Conservation (phyloP, 2,113 vertebrate genomes). For the Lutjanus erythropterus region DNA sequence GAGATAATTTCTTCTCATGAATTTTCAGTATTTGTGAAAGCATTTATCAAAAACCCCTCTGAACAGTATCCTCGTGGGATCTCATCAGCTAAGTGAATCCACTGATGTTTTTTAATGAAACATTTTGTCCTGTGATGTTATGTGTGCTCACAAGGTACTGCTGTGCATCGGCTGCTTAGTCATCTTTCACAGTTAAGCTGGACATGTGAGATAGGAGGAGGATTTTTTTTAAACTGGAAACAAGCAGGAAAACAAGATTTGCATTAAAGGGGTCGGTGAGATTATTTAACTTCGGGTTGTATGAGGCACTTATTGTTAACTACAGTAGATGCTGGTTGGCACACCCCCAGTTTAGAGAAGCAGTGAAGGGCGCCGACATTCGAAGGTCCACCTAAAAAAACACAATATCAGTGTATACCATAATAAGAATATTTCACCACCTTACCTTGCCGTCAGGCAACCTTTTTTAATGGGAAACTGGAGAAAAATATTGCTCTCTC, state of each 20-base stretch:
- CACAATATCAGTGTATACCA: too few relatives aligned
- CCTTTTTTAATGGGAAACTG: too few relatives aligned
- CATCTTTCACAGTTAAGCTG: neutral
- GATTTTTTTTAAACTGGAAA: neutral
- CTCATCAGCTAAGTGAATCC: conserved; percentile 11
- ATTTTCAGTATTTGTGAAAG: neutral
- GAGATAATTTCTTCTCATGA: conserved; percentile 5
- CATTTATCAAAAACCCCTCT: neutral
- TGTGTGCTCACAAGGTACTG: neutral
- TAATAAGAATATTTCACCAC: too few relatives aligned
- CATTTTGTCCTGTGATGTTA: conserved; percentile 9
- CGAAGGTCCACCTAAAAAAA: too few relatives aligned
- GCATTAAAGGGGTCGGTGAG: neutral
- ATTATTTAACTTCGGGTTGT: too few relatives aligned
- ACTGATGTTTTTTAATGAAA: conserved; percentile 12
- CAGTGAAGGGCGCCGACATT: too few relatives aligned
- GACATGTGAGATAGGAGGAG: conserved; percentile 2
- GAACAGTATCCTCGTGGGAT: neutral
- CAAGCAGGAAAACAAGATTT: neutral
- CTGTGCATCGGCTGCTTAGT: conserved; percentile 5
- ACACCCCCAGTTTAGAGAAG: too few relatives aligned
- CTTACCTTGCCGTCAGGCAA: too few relatives aligned
- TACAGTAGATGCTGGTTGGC: too few relatives aligned
- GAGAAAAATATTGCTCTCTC: too few relatives aligned
- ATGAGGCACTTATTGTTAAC: too few relatives aligned